Evolutionary conservation across 35 echinoderm and acorn worm species (phyloP), one percentile per base, ranked within the genome.

Genomic region (Lytechinus variegatus): DNA sequence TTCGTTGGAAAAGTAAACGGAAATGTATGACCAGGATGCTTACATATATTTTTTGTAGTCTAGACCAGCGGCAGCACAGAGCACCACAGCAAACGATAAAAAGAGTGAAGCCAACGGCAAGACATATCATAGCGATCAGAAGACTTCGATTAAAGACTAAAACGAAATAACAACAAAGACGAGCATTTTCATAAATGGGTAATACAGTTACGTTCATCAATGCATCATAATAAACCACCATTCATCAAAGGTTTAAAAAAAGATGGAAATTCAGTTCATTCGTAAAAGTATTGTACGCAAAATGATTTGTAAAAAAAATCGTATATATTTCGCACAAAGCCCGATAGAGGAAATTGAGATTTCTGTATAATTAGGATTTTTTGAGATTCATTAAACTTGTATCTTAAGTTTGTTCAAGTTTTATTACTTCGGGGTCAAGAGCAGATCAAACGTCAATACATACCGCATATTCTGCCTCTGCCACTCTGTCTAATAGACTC

Each of bases 401-500:
- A 2, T 44, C 33, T 44, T 44, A 44, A 44, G 33, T 44, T 44
- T 44, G 33, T 44, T 44, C 33, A 44, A 44, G 33, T 11, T 56
- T 56, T 56, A 9, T 56, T 56, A 9, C 11, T 58, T 58, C 5
- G 61, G 61, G 61, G 16, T 44, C 33, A 44, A 4, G 61, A 6
- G 61, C 14, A 21, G 14, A 24, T 19, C 19, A n/a, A 90, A 90
- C 13, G 12, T 0, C 27, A 44, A 90, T 54, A 27, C 28, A 10
- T 52, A 90, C 88, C 88, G n/a, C 88, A 90, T 28, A 21, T 90
- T 90, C 52, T 90, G 10, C 88, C 88, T 10, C 88, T 44, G 28
- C 28, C 28, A 33, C 10, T 90, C 13, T 54, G 10, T 10, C 0
- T 10, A 52, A 10, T 21, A 12, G 88, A 90, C 88, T 14, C 28